Base-by-base conservation (phyloP, 1,140 invertebrate species). In the Pachypeltis micranthus region DNA sequence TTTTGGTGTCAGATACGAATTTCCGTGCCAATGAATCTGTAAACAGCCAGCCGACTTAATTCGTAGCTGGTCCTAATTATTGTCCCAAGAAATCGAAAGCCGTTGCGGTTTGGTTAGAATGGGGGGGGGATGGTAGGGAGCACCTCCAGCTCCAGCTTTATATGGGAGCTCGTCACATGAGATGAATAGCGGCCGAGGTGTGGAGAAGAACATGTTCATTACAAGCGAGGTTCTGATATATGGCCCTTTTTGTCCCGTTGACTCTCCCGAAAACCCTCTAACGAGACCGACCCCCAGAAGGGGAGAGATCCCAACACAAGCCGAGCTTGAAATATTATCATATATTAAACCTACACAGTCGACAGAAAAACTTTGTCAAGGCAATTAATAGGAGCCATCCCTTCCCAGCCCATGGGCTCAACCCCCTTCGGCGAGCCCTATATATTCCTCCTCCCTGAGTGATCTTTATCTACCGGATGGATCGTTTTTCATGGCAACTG, bases 141-240 rank as follows among this genome's bases (percentile, higher is more conserved):
- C n/a, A n/a, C n/a, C n/a, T n/a, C n/a, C n/a, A n/a, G n/a, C n/a
- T n/a, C n/a, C n/a, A n/a, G n/a, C n/a, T n/a, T n/a, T n/a, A n/a
- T n/a, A n/a, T n/a, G n/a, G n/a, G n/a, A n/a, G n/a, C n/a, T n/a
- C 47, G 47, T 51, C 47, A 51, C 57, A 59, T 16, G 29, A 59
- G 57, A 59, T 59, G 57, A 59, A 59, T 59, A 59, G 57, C n/a
- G 57, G n/a, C 26, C 26, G 57, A 59, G 57, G 57, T 59, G 57
- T 59, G 57, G 29, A 59, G 57, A 29, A 59, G 57, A 59, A 59
- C 57, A 59, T 59, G 57, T 59, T 59, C 57, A 59, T 59, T 59
- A 59, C 57, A 59, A 59, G 27, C 26, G 25, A 16, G 29, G 26
- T 31, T 59, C 26, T 29, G 26, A 59, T 59, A 59, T 59, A 29